A percentile compares a stretch with the other conserved stretches of the same genome.
phyloP scores from a whole-genome alignment of 2,797 vertebrate species.

The Pteronotus mesoamericanus region DNA sequence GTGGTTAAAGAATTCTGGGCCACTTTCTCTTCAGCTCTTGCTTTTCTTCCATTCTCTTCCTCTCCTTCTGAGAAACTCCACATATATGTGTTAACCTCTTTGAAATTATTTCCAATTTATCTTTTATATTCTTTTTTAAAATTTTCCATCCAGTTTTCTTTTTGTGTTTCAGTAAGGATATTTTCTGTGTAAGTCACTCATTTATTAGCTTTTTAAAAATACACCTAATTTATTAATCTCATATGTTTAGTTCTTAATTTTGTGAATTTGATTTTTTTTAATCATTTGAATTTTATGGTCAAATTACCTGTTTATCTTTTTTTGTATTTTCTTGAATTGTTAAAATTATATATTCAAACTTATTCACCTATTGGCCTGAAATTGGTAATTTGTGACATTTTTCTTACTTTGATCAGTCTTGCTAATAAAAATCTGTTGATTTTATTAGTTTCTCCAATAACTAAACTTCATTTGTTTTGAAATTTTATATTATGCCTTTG shows the following conservation, averaged over 20 bases:
- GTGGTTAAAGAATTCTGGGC: background rate
- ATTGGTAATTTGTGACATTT: background rate
- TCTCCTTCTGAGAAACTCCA: background rate
- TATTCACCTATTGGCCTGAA: background rate
- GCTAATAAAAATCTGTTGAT: background rate
- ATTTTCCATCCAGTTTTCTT: background rate
- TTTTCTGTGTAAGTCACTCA: background rate
- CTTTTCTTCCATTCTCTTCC: background rate
- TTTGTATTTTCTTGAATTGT: background rate
- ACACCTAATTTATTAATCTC: background rate
- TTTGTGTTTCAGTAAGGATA: background rate
- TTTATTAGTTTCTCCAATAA: background rate
- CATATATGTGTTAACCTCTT: background rate
- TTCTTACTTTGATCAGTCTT: background rate
- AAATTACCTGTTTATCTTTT: background rate
- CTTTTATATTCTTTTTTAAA: background rate
- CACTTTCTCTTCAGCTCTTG: background rate
- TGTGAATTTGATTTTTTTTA: constrained; percentile 14
- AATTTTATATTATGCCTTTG: background rate
- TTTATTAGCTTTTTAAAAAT: background rate
- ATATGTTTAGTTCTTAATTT: constrained; percentile 27
- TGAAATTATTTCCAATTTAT: background rate
- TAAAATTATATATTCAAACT: background rate
- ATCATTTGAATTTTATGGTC: background rate
- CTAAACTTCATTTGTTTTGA: background rate